Conservation (phyloP, 2,888 invertebrate species). For the Sarcophaga caerulescens region DNA sequence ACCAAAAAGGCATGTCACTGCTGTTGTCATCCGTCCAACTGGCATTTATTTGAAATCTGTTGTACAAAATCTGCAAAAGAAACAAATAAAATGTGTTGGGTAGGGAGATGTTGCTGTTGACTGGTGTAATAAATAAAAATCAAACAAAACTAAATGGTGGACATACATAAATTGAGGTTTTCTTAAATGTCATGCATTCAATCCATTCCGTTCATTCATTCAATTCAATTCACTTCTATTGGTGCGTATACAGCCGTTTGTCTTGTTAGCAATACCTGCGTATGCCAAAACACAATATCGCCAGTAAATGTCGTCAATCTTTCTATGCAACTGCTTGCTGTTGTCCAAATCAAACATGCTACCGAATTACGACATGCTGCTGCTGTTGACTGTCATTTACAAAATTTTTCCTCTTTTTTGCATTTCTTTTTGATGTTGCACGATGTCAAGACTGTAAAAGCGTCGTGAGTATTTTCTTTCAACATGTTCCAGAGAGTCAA, state of each 20-base stretch:
- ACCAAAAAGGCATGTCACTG: conserved; percentile 58
- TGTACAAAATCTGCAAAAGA: conserved; percentile 13
- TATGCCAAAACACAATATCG: too few species aligned
- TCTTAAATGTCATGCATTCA: conserved; percentile 43
- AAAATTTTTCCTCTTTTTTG: conserved; percentile 34
- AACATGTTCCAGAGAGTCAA: conserved; percentile 1
- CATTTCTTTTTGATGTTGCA: conserved; percentile 1
- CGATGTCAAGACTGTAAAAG: too few species aligned
- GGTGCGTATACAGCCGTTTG: background rate
- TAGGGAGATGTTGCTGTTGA: background rate
- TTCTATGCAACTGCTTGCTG: background rate
- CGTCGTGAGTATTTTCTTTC: conserved; percentile 10
- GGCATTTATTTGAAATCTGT: conserved; percentile 61
- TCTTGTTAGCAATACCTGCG: background rate
- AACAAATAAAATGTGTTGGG: background rate
- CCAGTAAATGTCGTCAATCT: background rate
- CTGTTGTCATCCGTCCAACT: conserved; percentile 57
- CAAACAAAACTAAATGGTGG: conserved; percentile 17
- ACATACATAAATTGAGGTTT: conserved; percentile 47
- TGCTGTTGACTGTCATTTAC: conserved; percentile 26
- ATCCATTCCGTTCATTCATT: conserved; percentile 6
- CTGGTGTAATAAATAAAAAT: conserved; percentile 28
- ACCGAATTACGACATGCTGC: conserved; percentile 58
- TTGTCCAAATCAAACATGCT: conserved; percentile 32
- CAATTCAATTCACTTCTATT: background rate